Percentiles rank a stretch among this genome's conserved stretches.
phyloP scores from a whole-genome alignment of 2,888 invertebrate genomes.

The Luperina nickerlii region DNA sequence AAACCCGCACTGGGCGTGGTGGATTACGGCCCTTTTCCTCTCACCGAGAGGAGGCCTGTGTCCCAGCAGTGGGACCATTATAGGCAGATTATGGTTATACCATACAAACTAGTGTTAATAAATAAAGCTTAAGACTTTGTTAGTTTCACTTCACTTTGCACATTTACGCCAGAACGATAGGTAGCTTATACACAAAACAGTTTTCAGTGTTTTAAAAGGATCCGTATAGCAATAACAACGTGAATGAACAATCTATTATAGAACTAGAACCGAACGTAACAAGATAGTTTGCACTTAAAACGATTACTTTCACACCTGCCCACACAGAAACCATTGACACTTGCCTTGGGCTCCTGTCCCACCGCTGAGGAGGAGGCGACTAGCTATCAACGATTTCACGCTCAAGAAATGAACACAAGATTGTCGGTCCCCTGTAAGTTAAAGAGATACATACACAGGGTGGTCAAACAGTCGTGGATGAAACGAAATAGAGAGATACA shows the following conservation, averaged over 20 bases:
- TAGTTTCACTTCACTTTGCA: too few relatives aligned
- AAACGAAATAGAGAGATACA: too few relatives aligned
- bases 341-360: background rate
- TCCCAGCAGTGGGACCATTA: background rate
- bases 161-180: background rate
- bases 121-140: too few relatives aligned
- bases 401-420: background rate
- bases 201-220: background rate
- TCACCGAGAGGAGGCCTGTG: background rate
- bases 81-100: background rate
- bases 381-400: background rate
- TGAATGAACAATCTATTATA: background rate
- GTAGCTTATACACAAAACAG: background rate
- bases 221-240: background rate
- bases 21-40: background rate
- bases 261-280: background rate
- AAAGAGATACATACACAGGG: too few relatives aligned
- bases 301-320: conserved; percentile 22
- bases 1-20: background rate
- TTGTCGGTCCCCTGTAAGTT: too few relatives aligned
- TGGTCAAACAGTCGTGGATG: too few relatives aligned
- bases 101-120: too few relatives aligned
- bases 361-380: background rate
- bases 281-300: conserved; percentile 36
- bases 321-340: background rate